Conservation (phyloP, 2,797 vertebrate species). For the Anisognathus igniventris region DNA sequence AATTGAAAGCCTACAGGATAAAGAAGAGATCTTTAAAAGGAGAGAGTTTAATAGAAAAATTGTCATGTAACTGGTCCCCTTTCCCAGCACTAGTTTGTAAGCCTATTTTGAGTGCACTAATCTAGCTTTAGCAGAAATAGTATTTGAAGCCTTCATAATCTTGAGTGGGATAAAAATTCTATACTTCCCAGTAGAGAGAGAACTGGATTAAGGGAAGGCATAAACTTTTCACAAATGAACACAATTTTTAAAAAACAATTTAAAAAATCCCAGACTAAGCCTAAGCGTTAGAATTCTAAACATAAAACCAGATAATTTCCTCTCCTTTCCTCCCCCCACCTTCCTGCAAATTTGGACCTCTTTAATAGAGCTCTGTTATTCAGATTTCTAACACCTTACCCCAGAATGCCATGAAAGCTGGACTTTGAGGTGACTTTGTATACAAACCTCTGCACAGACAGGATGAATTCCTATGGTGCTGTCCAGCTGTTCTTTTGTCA, state of each 20-base stretch:
- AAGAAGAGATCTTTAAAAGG: not conserved
- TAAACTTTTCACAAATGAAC: not conserved
- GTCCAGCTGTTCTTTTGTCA: conserved; percentile 82
- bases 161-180: not conserved
- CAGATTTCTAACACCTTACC: not conserved
- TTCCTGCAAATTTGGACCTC: not conserved
- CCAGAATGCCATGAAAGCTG: not conserved
- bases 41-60: not conserved
- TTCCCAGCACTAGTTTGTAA: not conserved
- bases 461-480: conserved; percentile 80
- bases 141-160: not conserved
- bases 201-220: not conserved
- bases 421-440: not conserved
- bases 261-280: not conserved
- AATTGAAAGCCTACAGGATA: not conserved
- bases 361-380: not conserved
- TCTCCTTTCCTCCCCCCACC: not conserved
- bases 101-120: not conserved
- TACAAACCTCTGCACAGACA: conserved; percentile 82
- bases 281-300: not conserved
- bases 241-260: not conserved
- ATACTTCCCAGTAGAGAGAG: not conserved
- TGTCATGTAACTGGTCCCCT: not conserved
- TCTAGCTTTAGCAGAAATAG: not conserved
- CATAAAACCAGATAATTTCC: not conserved